Evolutionary conservation across 2,113 vertebrate species (phyloP).

Genomic region (Deroptyus accipitrinus): DNA sequence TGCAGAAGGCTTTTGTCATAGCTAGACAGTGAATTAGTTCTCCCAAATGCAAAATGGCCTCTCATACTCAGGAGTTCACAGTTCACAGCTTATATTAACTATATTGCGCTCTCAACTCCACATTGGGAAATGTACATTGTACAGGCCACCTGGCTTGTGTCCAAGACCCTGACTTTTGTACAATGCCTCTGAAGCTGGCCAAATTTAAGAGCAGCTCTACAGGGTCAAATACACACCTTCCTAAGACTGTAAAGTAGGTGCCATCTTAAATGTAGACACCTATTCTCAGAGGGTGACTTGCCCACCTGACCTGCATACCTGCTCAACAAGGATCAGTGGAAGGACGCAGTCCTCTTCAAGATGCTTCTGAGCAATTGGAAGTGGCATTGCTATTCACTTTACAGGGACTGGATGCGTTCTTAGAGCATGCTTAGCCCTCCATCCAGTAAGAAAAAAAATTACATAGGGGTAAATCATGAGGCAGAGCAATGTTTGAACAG

Average conservation of each 20-base stretch:
- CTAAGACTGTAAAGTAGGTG: background rate
- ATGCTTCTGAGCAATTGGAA: background rate
- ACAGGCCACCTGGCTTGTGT: background rate
- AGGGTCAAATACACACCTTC: background rate
- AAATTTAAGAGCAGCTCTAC: background rate
- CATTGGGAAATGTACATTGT: background rate
- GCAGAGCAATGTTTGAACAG: background rate
- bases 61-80: background rate
- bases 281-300: background rate
- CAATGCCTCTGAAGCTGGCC: background rate
- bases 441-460: background rate
- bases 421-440: background rate
- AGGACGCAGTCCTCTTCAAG: background rate
- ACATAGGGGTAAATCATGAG: rapidly evolving
- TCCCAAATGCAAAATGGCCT: background rate
- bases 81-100: conserved; percentile 1
- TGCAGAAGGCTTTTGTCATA: background rate
- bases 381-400: background rate
- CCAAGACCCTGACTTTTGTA: background rate
- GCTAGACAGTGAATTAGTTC: background rate
- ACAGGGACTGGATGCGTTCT: background rate
- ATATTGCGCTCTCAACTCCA: background rate
- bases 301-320: background rate
- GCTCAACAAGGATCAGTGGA: background rate
- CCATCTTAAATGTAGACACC: background rate